Conservation (phyloP, 2,797 vertebrate genomes). For the Monodelphis domestica region DNA sequence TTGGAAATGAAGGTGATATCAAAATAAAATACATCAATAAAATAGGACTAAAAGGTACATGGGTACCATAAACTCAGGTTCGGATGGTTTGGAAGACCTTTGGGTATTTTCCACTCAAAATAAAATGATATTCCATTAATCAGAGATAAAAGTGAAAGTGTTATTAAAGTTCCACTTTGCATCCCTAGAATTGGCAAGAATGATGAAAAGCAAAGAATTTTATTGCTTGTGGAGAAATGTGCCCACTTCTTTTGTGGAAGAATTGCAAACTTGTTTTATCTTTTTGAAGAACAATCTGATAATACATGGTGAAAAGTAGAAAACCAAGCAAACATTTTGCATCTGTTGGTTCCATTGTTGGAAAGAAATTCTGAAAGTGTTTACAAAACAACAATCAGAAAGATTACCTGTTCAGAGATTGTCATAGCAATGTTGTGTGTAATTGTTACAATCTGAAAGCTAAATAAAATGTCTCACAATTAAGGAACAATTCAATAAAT, state of each 20-base stretch:
- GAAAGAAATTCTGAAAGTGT: not conserved
- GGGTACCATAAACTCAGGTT: not conserved
- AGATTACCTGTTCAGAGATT: not conserved
- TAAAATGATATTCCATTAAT: not conserved
- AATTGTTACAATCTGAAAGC: not conserved
- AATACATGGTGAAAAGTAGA: not conserved
- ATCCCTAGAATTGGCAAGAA: not conserved
- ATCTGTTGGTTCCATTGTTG: not conserved
- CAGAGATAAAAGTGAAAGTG: not conserved
- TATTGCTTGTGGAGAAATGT: not conserved
- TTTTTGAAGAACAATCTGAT: not conserved
- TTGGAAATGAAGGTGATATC: not conserved
- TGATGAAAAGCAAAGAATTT: not conserved
- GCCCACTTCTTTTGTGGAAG: not conserved
- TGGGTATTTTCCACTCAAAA: not conserved
- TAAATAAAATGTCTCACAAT: not conserved
- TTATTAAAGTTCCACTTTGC: not conserved
- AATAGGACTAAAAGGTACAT: not conserved
- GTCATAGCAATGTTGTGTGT: not conserved
- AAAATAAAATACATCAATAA: not conserved
- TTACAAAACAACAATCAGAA: not conserved
- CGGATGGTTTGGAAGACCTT: not conserved
- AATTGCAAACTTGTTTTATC: not conserved
- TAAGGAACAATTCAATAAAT: not conserved
- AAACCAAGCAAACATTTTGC: not conserved